A percentile compares a stretch with the other conserved stretches of the same genome.
phyloP scores from a whole-genome alignment of 2,797 vertebrate species.

The Eulemur mongoz region DNA sequence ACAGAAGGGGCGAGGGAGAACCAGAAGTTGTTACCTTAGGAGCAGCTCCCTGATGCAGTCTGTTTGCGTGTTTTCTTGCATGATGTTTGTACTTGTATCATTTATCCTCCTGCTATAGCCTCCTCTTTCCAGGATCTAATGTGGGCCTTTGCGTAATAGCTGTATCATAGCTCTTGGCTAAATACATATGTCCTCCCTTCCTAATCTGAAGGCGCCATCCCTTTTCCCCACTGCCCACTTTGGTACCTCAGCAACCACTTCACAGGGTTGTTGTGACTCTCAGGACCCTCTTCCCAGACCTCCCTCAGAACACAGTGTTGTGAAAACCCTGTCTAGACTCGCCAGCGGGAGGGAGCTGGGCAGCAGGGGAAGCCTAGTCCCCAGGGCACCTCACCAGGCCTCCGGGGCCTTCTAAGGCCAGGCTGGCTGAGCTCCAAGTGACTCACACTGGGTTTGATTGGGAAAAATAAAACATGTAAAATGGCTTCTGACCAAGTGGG shows the following conservation, averaged over 20 bases:
- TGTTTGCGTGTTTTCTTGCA: not conserved
- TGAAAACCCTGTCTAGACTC: not conserved
- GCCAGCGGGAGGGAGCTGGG: not conserved
- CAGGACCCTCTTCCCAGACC: not conserved
- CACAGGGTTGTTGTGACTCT: not conserved
- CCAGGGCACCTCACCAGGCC: not conserved
- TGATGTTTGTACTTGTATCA: not conserved
- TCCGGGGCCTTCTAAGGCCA: conserved; percentile 27
- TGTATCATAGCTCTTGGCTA: not conserved
- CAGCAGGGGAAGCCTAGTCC: not conserved
- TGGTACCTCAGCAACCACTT: not conserved
- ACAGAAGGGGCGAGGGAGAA: not conserved
- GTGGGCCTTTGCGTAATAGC: not conserved
- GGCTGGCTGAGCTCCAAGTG: conserved; percentile 49
- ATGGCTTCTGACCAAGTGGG: conserved; percentile 64
- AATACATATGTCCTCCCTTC: conserved; percentile 9
- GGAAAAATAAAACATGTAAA: conserved; percentile 59
- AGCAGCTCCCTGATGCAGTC: not conserved
- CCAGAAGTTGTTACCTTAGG: not conserved
- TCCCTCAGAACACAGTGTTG: not conserved
- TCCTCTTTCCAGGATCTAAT: not conserved
- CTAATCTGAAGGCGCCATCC: not conserved
- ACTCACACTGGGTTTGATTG: conserved; percentile 56
- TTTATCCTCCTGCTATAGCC: not conserved
- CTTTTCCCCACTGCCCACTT: not conserved